Conservation (phyloP, 2,113 vertebrate species). For the Pangasianodon gigas region DNA sequence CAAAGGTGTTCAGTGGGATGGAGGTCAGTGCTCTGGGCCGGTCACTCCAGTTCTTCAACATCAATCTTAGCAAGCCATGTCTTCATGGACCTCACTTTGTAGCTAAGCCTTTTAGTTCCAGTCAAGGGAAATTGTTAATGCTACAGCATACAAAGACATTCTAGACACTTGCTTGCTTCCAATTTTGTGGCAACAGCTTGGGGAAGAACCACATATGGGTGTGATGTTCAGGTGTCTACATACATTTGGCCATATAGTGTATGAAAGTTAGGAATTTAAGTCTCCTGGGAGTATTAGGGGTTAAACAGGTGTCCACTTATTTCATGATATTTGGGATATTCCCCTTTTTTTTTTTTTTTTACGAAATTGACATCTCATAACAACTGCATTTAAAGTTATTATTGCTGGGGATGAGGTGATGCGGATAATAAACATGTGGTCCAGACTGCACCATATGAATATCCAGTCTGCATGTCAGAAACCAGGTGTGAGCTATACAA, state of each 20-base stretch:
- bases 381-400: not conserved
- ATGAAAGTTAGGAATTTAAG: too few relatives aligned
- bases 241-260: not conserved
- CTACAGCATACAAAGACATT: not conserved
- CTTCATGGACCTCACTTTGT: not conserved
- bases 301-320: not conserved
- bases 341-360: not conserved
- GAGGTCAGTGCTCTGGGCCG: not conserved
- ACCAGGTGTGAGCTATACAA: conserved; percentile 32
- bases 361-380: not conserved
- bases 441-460: not conserved
- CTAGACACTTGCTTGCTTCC: not conserved
- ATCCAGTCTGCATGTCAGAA: conserved; percentile 10
- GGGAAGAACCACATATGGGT: not conserved
- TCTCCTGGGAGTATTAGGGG: not conserved
- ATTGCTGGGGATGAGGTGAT: not conserved
- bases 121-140: not conserved
- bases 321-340: not conserved
- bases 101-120: not conserved
- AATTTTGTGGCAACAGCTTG: not conserved
- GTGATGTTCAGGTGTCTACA: not conserved
- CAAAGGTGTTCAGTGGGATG: not conserved
- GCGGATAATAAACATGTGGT: conserved; percentile 4
- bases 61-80: not conserved
- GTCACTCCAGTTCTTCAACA: not conserved